These are phyloP conservation scores for Drosophila conformis DNA, from an alignment of 2,888 invertebrate species.

Conservation along the genomic window DNA sequence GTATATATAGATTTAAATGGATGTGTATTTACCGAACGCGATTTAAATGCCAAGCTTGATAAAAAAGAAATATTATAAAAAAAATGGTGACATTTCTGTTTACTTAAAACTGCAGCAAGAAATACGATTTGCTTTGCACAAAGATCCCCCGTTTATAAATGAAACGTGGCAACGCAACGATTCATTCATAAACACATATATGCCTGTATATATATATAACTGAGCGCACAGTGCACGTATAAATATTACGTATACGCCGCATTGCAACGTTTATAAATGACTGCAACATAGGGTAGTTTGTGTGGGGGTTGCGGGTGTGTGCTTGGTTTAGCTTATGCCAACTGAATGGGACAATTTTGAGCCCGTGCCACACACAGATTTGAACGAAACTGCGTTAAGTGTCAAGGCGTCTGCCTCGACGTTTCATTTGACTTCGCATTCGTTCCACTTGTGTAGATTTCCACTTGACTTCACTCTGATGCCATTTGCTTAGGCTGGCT, in stretches of 20 bases:
- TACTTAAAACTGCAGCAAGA: conserved; percentile 68
- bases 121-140: conserved; percentile 53
- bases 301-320: neutral
- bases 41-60: conserved; percentile 44
- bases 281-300: conserved; percentile 29
- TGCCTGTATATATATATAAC: neutral
- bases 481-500: conserved; percentile 50
- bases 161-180: conserved; percentile 34
- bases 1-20: conserved; percentile 2
- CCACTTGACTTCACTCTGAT: conserved; percentile 40
- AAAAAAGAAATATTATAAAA: neutral
- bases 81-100: conserved; percentile 63
- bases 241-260: conserved; percentile 51
- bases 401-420: conserved; percentile 30
- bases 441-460: conserved; percentile 15
- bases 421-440: conserved; percentile 54
- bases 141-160: conserved; percentile 62
- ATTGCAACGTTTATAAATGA: conserved; percentile 67
- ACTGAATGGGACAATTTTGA: conserved; percentile 69
- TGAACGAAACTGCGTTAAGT: conserved; percentile 29
- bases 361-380: conserved; percentile 12
- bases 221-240: neutral
- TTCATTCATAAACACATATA: conserved; percentile 20
- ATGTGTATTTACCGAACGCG: conserved; percentile 49
- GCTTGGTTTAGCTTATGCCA: conserved; percentile 53